Conservation (phyloP, 2,888 invertebrate genomes). For the Plagiodera versicolora region DNA sequence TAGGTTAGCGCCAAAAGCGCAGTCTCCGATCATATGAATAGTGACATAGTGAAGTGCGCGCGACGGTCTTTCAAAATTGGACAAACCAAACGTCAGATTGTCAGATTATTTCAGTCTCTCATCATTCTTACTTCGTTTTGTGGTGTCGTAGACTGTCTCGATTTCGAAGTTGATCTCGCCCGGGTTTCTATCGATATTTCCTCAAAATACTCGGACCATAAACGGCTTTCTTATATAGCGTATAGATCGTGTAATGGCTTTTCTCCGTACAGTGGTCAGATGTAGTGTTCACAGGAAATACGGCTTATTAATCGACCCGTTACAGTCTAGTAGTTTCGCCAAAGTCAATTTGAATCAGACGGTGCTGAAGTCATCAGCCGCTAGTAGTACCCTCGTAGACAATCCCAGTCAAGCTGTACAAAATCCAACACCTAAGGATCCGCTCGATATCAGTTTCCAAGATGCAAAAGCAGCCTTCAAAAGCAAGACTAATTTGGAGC, state of each 20-base stretch:
- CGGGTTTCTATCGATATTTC: slow-evolving; percentile 3
- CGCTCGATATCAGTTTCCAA: slow-evolving; percentile 80
- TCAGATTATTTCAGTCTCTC: background rate
- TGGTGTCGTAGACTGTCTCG: background rate
- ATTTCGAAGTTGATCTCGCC: background rate
- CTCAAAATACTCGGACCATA: slow-evolving; percentile 17
- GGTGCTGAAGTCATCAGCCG: slow-evolving; percentile 62
- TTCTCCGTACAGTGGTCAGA: slow-evolving; percentile 55
- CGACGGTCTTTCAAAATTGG: slow-evolving; percentile 11
- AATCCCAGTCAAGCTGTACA: slow-evolving; percentile 28
- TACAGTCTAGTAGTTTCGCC: slow-evolving; percentile 39
- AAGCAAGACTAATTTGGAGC: slow-evolving; percentile 92
- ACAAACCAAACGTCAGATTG: background rate
- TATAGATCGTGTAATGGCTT: slow-evolving; percentile 52
- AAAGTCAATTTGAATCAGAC: slow-evolving; percentile 46
- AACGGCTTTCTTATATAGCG: slow-evolving; percentile 14
- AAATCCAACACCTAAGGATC: slow-evolving; percentile 38
- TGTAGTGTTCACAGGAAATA: slow-evolving; percentile 54
- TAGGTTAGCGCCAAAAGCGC: background rate
- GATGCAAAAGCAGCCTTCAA: slow-evolving; percentile 91
- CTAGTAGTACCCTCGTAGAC: slow-evolving; percentile 33
- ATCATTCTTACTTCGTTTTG: background rate
- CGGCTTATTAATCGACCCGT: slow-evolving; percentile 46
- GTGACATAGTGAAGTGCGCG: slow-evolving; percentile 17
- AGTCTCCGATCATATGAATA: slow-evolving; percentile 4